phyloP scores from a whole-genome alignment of 1,140 invertebrate species.

The Nasonia vitripennis region DNA sequence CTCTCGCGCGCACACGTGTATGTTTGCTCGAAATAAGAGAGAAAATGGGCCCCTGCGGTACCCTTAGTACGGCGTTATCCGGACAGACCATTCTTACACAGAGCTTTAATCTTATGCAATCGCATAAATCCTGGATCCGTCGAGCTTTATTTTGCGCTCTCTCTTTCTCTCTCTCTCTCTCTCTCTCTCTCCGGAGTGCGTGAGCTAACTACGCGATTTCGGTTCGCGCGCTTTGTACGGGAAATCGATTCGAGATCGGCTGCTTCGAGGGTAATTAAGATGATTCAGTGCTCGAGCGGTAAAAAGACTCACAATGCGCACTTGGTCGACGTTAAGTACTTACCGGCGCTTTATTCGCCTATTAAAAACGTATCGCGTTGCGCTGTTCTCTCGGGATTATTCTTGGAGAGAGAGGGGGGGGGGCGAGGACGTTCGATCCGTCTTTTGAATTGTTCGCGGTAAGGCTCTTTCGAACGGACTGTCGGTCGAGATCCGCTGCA shows the following conservation, averaged over 20 bases:
- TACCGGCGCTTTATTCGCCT: conserved; percentile 30
- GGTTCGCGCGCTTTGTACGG: not conserved
- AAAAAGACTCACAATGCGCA: not conserved
- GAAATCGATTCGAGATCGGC: no score
- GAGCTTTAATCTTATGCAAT: conserved; percentile 31
- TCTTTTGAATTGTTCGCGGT: conserved; percentile 5
- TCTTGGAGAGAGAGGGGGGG: not conserved
- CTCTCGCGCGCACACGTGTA: no score
- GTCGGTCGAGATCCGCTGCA: not conserved
- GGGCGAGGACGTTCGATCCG: not conserved
- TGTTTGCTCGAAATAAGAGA: not conserved
- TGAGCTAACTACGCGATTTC: not conserved
- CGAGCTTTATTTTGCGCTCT: not conserved
- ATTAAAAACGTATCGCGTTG: conserved; percentile 46
- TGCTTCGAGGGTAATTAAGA: no score
- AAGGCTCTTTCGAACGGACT: not conserved
- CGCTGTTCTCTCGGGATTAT: conserved; percentile 1
- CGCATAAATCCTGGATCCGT: conserved; percentile 18
- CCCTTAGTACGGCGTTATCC: not conserved
- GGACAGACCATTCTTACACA: not conserved
- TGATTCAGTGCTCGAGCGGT: not conserved
- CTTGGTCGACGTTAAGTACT: not conserved
- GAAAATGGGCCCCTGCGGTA: not conserved
- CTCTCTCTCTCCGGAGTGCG: no score
- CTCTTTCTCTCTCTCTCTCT: no score